These are phyloP conservation scores for Rhipidura dahli DNA, from an alignment of 2,113 vertebrate species.

Conservation along the genomic window DNA sequence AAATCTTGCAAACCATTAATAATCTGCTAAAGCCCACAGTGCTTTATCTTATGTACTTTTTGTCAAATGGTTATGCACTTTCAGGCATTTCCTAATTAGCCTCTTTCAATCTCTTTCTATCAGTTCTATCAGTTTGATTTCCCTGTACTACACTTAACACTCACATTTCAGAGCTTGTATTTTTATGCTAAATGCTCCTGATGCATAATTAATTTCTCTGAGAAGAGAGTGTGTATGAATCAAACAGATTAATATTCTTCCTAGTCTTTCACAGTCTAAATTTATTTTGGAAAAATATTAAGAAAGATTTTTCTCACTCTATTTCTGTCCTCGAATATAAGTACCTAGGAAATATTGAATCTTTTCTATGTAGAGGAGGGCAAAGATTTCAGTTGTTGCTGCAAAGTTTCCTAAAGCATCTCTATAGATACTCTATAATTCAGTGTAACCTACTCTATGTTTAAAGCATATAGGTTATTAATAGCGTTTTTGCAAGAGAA, in stretches of 20 bases:
- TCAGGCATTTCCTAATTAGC: slow-evolving; percentile 48
- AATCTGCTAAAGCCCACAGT: not conserved
- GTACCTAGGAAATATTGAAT: not conserved
- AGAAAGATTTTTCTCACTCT: not conserved
- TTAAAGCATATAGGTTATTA: not conserved
- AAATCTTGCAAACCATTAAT: slow-evolving; percentile 32
- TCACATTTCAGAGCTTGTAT: slow-evolving; percentile 34
- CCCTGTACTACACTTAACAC: slow-evolving; percentile 35
- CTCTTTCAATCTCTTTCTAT: slow-evolving; percentile 15
- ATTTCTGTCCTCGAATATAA: not conserved
- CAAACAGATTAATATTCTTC: slow-evolving; percentile 43
- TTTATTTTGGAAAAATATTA: not conserved
- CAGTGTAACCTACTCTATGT: not conserved
- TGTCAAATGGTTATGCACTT: slow-evolving; percentile 5
- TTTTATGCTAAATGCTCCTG: slow-evolving; percentile 47
- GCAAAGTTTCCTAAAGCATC: not conserved
- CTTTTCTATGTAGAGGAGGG: not conserved
- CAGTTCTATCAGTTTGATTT: slow-evolving; percentile 33
- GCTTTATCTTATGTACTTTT: not conserved
- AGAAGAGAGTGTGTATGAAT: slow-evolving; percentile 5
- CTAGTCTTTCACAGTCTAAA: not conserved
- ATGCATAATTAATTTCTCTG: slow-evolving; percentile 47
- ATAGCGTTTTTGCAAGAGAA: not conserved
- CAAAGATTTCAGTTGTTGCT: not conserved
- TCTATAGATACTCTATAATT: not conserved